These are phyloP conservation scores for Nymphalis polychloros DNA, from an alignment of 2,888 invertebrate genomes.

Conservation along the genomic window DNA sequence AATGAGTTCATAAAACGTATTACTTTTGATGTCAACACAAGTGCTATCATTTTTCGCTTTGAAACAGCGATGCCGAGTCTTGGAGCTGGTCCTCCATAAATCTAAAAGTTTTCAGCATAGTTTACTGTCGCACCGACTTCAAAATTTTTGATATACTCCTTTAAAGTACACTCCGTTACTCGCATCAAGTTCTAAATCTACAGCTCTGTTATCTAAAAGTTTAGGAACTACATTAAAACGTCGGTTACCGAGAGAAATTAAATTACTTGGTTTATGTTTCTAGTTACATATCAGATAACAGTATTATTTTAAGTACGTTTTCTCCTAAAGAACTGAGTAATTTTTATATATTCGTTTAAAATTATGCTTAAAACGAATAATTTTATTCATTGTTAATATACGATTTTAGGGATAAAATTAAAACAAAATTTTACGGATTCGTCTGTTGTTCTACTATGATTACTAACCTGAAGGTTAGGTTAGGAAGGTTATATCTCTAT, in stretches of 20 bases:
- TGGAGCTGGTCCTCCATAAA: slow-evolving; percentile 36
- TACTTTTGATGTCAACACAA: background rate
- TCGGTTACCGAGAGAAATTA: slow-evolving; percentile 11
- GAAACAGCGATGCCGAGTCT: slow-evolving; percentile 13
- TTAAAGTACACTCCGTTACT: slow-evolving; percentile 18
- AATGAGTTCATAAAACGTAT: slow-evolving; percentile 3
- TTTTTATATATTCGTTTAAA: background rate
- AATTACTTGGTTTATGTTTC: slow-evolving; percentile 16
- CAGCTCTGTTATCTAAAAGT: slow-evolving; percentile 27
- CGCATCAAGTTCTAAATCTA: slow-evolving; percentile 34
- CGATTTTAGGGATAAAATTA: background rate
- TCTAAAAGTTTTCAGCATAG: slow-evolving; percentile 40
- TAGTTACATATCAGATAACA: slow-evolving; percentile 9
- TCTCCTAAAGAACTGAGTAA: background rate
- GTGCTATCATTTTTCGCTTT: slow-evolving; percentile 30
- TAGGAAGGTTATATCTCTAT: no score
- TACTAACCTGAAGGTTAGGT: no score
- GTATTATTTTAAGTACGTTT: slow-evolving; percentile 6
- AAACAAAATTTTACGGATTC: no score
- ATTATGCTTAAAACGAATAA: background rate
- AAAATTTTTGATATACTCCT: slow-evolving; percentile 38
- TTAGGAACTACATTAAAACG: slow-evolving; percentile 17
- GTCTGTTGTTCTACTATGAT: no score
- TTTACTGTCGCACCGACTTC: slow-evolving; percentile 38
- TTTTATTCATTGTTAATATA: background rate